Evolutionary conservation across 2,113 vertebrate species (phyloP).

Genomic region (Cepphus grylle): DNA sequence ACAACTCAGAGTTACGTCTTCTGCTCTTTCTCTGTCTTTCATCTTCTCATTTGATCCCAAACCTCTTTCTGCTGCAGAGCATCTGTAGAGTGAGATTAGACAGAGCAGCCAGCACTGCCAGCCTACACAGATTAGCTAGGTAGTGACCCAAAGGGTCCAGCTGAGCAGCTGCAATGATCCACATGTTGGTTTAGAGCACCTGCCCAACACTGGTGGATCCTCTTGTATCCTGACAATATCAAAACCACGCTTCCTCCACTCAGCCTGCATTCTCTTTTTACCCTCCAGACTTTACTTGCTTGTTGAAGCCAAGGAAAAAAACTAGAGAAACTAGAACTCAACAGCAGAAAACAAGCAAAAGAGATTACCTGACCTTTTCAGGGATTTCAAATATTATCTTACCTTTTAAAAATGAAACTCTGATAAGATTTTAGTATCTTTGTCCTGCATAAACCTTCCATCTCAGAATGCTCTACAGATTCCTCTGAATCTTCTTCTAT

Average conservation of each 20-base stretch:
- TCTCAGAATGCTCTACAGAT: not conserved
- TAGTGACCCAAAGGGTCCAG: not conserved
- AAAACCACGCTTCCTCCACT: not conserved
- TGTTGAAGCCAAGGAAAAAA: not conserved
- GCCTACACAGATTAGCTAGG: not conserved
- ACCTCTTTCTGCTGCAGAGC: not conserved
- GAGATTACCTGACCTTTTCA: not conserved
- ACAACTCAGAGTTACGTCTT: not conserved
- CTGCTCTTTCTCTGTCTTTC: not conserved
- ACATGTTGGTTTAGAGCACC: not conserved
- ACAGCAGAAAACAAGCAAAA: not conserved
- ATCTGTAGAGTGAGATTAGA: not conserved
- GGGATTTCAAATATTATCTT: not conserved
- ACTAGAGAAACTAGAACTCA: not conserved
- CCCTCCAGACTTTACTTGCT: not conserved
- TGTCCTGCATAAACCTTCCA: not conserved
- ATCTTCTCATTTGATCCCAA: not conserved
- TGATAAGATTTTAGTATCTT: not conserved
- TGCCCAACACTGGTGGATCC: not conserved
- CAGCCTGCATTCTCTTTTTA: not conserved
- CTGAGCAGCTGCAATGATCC: not conserved
- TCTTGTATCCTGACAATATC: accelerated
- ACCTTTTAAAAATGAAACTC: not conserved
- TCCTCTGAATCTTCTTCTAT: not conserved
- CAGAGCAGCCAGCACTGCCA: not conserved